Conservation (phyloP, 1,140 invertebrate genomes). For the Polyergus mexicanus region DNA sequence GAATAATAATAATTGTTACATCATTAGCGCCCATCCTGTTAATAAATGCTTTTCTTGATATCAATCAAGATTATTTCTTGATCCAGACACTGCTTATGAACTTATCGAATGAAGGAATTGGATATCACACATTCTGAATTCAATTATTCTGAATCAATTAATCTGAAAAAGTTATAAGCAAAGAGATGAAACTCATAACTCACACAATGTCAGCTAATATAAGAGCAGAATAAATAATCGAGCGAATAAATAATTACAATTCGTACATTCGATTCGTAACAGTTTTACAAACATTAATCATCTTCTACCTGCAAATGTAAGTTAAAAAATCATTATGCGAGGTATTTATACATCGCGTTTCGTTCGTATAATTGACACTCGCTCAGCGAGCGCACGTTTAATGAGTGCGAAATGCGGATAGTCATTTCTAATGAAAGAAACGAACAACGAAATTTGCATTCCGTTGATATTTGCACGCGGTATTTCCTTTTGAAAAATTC, state of each 20-base stretch:
- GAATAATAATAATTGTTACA: neutral
- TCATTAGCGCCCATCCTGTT: neutral
- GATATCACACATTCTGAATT: neutral
- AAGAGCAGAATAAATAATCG: no score
- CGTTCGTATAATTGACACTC: conserved; percentile 69
- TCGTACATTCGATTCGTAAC: neutral
- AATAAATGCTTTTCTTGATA: neutral
- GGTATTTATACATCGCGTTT: conserved; percentile 41
- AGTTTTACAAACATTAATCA: neutral
- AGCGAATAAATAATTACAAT: neutral
- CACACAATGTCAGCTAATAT: no score
- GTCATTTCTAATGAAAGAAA: conserved; percentile 58
- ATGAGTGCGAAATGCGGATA: conserved; percentile 75
- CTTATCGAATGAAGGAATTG: neutral
- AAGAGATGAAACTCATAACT: neutral
- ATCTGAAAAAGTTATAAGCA: neutral
- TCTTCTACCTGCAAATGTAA: neutral
- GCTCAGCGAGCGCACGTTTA: conserved; percentile 67
- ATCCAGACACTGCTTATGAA: neutral
- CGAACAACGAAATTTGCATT: conserved; percentile 58
- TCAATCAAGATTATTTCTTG: neutral
- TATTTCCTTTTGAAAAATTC: conserved; percentile 45
- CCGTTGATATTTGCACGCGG: conserved; percentile 41
- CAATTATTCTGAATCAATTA: neutral
- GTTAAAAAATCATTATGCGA: conserved; percentile 19